These are phyloP conservation scores for Poeciliopsis paucimaculata DNA, from an alignment of 2,797 vertebrate genomes.

Conservation along the genomic window DNA sequence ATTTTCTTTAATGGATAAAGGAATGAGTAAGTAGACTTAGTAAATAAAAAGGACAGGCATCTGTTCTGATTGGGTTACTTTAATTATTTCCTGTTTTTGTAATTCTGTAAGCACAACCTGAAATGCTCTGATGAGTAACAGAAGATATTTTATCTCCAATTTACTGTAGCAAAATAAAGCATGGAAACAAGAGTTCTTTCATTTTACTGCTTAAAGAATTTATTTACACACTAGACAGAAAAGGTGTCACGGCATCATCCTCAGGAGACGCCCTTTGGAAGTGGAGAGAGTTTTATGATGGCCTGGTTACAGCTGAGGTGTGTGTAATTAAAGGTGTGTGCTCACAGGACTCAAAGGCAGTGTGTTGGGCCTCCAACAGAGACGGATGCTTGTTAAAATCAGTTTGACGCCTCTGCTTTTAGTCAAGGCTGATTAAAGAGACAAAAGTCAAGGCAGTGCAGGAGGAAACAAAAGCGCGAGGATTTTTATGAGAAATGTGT, in stretches of 20 bases:
- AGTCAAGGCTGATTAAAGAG: conserved; percentile 43
- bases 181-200: conserved; percentile 22
- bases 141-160: not conserved
- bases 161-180: not conserved
- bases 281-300: conserved; percentile 41
- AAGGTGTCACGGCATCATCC: conserved; percentile 22
- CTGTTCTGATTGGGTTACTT: not conserved
- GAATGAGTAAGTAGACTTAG: not conserved
- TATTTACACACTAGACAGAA: conserved; percentile 37
- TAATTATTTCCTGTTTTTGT: not conserved
- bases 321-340: conserved; percentile 54
- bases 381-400: conserved; percentile 53
- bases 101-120: not conserved
- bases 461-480: conserved; percentile 18
- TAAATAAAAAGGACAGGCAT: not conserved
- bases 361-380: conserved; percentile 10
- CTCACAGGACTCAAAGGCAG: conserved; percentile 41
- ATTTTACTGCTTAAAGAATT: conserved; percentile 13
- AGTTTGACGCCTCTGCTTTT: conserved; percentile 28
- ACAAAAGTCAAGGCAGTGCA: conserved; percentile 16
- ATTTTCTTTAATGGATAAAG: not conserved
- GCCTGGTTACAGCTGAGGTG: conserved; percentile 35
- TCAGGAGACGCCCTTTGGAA: conserved; percentile 29
- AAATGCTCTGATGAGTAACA: not conserved
- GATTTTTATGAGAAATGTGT: conserved; percentile 6